phyloP scores from a whole-genome alignment of 2,888 invertebrate genomes.

The Sclerodermus sp. region DNA sequence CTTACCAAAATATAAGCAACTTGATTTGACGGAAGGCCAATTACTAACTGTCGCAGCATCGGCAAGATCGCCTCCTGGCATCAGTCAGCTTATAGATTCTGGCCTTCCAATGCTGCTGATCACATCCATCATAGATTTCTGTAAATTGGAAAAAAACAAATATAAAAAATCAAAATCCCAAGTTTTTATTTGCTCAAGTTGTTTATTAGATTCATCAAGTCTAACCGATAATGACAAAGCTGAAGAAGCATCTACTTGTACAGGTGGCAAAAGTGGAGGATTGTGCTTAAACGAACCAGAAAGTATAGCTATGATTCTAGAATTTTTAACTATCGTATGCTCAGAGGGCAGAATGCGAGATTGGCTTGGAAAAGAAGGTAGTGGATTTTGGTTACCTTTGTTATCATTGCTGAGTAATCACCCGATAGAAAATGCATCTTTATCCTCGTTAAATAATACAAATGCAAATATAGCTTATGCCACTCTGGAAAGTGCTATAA shows the following conservation, averaged over 20 bases:
- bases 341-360: conserved; percentile 80
- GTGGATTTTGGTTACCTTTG: conserved; percentile 84
- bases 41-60: conserved; percentile 77
- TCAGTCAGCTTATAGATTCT: conserved; percentile 75
- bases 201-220: conserved; percentile 23
- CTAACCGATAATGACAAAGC: conserved; percentile 61
- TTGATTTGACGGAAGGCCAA: conserved; percentile 66
- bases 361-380: conserved; percentile 83
- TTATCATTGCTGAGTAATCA: conserved; percentile 74
- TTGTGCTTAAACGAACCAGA: conserved; percentile 63
- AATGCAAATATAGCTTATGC: conserved; percentile 49
- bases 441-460: conserved; percentile 42
- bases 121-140: conserved; percentile 62
- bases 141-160: conserved; percentile 39
- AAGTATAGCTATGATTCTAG: conserved; percentile 69
- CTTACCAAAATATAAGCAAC: conserved; percentile 61
- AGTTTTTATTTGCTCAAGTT: conserved; percentile 13
- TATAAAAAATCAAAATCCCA: conserved; percentile 21
- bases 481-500: conserved; percentile 73
- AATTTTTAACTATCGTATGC: conserved; percentile 81
- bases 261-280: conserved; percentile 31
- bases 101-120: conserved; percentile 70
- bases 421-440: conserved; percentile 56
- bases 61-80: conserved; percentile 78
- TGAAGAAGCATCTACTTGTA: conserved; percentile 29